Conservation (phyloP, 2,888 invertebrate species). For the Tachina fera region DNA sequence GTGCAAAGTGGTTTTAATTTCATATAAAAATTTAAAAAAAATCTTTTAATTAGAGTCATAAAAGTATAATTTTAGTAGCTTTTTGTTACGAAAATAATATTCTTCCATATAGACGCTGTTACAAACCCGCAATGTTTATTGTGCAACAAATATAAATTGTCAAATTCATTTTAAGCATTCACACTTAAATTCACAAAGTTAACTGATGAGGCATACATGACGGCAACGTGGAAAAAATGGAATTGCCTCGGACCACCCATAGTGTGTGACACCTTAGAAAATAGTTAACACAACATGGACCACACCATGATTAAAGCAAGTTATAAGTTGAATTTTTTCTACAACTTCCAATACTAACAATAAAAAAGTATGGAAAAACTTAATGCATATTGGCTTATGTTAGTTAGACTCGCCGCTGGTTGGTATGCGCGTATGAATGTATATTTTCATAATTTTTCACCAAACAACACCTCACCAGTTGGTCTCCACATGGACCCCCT, state of each 20-base stretch:
- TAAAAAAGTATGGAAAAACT: conserved; percentile 25
- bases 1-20: no score
- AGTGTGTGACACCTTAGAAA: conserved; percentile 74
- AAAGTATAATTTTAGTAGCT: no score
- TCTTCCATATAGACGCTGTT: no score
- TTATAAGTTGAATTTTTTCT: conserved; percentile 74
- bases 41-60: no score
- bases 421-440: conserved; percentile 65
- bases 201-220: conserved; percentile 38
- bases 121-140: conserved; percentile 5
- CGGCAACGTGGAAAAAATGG: conserved; percentile 30
- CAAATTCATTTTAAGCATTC: conserved; percentile 64
- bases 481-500: conserved; percentile 65
- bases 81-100: no score
- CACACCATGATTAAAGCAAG: conserved; percentile 75
- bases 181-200: conserved; percentile 48
- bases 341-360: conserved; percentile 40
- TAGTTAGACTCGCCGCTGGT: conserved; percentile 44
- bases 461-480: conserved; percentile 79
- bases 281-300: conserved; percentile 72
- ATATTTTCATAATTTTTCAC: conserved; percentile 79
- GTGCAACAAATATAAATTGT: conserved; percentile 63
- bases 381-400: conserved; percentile 62
- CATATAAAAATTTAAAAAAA: no score
- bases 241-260: conserved; percentile 77